Conservation (phyloP, 2,888 invertebrate species). For the Nysson spinosus region DNA sequence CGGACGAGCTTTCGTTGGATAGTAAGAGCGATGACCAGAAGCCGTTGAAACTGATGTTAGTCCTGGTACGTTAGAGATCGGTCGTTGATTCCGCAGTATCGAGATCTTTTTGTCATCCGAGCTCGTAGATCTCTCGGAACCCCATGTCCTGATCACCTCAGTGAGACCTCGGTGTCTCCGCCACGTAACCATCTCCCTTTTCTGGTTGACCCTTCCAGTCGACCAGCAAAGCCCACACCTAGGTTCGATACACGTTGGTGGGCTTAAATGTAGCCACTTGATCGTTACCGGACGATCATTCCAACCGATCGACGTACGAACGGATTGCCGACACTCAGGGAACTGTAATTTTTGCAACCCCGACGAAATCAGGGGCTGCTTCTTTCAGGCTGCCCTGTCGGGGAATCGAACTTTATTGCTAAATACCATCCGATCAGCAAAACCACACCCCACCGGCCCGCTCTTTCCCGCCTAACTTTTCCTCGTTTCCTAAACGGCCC, state of each 20-base stretch:
- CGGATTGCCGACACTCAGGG: slow-evolving; percentile 39
- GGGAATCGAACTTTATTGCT: slow-evolving; percentile 77
- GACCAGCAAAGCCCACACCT: slow-evolving; percentile 39
- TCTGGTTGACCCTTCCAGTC: slow-evolving; percentile 48
- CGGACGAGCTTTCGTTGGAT: slow-evolving; percentile 13
- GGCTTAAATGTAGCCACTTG: slow-evolving; percentile 66
- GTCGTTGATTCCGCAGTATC: slow-evolving; percentile 35
- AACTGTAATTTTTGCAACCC: slow-evolving; percentile 76
- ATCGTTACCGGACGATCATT: slow-evolving; percentile 46
- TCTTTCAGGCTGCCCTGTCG: slow-evolving; percentile 67
- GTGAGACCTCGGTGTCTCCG: slow-evolving; percentile 54
- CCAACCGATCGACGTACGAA: too few species aligned
- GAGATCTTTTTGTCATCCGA: slow-evolving; percentile 67
- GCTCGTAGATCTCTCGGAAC: slow-evolving; percentile 64
- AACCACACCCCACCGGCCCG: slow-evolving; percentile 56
- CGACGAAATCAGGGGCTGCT: slow-evolving; percentile 76
- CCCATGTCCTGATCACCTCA: slow-evolving; percentile 62
- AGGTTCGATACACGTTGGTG: slow-evolving; percentile 58
- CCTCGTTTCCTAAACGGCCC: slow-evolving; percentile 25
- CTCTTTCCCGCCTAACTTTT: slow-evolving; percentile 27
- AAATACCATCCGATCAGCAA: slow-evolving; percentile 77
- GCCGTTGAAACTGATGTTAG: too few species aligned
- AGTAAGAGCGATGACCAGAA: slow-evolving; percentile 20
- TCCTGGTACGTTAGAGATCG: slow-evolving; percentile 31
- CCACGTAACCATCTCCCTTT: slow-evolving; percentile 37